Evolutionary conservation across 2,797 vertebrate genomes (phyloP).

Genomic region (Champsocephalus gunnari): DNA sequence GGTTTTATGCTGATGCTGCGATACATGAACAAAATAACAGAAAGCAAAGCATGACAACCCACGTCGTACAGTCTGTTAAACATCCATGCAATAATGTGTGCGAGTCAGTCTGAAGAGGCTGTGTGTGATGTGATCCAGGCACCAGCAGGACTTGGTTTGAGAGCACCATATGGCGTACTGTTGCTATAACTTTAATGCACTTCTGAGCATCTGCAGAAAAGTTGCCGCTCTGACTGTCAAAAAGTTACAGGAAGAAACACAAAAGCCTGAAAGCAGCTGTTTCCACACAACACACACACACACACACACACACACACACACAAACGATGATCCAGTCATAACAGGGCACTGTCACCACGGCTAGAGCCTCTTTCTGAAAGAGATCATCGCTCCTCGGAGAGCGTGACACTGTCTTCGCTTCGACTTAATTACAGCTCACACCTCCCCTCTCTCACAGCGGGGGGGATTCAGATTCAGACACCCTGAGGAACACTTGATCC

Average conservation of each 20-base stretch:
- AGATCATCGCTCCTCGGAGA: constrained; percentile 65
- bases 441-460: constrained; percentile 48
- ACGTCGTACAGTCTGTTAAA: too few species aligned
- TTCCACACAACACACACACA: not conserved
- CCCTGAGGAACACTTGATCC: constrained; percentile 74
- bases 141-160: constrained; percentile 3
- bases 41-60: too few species aligned
- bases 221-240: constrained; percentile 3
- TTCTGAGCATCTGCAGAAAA: not conserved
- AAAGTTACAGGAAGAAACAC: constrained; percentile 18
- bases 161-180: constrained; percentile 16
- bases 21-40: too few species aligned
- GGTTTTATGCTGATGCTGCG: too few species aligned
- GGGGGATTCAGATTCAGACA: constrained; percentile 57
- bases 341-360: constrained; percentile 38
- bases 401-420: constrained; percentile 56
- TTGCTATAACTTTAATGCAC: not conserved
- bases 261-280: constrained; percentile 25
- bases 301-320: not conserved
- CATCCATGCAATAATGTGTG: too few species aligned
- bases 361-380: constrained; percentile 45
- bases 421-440: constrained; percentile 75
- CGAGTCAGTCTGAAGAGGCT: not conserved
- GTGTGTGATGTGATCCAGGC: not conserved
- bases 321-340: constrained; percentile 55